Evolutionary conservation across 2,888 invertebrate species (phyloP).

Genomic region (Rhamnusium bicolor): DNA sequence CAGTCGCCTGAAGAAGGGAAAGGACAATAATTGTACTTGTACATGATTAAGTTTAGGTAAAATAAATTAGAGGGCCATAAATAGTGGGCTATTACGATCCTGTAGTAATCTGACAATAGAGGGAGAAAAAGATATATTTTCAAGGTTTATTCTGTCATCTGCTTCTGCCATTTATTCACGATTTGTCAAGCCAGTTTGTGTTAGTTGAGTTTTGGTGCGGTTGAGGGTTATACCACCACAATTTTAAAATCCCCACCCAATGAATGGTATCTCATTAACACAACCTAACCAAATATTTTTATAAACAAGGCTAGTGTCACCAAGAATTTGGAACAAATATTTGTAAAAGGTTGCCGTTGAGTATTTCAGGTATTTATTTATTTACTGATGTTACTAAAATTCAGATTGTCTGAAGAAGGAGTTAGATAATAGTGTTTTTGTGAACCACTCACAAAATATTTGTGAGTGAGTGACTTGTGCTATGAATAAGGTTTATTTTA

Average conservation of each 20-base stretch:
- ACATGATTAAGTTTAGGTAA: too few relatives aligned
- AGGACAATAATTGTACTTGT: too few relatives aligned
- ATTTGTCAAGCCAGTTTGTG: too few relatives aligned
- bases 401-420: background rate
- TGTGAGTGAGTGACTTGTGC: background rate
- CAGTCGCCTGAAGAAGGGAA: too few relatives aligned
- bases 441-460: conserved; percentile 11
- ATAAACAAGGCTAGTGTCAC: background rate
- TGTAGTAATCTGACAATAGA: too few relatives aligned
- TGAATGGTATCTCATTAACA: background rate
- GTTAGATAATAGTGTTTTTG: background rate
- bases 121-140: too few relatives aligned
- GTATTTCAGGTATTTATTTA: background rate
- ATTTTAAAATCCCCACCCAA: background rate
- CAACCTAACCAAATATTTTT: conserved; percentile 10
- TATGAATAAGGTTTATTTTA: background rate
- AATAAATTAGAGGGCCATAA: too few relatives aligned
- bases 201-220: too few relatives aligned
- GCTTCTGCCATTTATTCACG: too few relatives aligned
- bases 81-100: too few relatives aligned
- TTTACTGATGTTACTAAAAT: background rate
- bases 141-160: too few relatives aligned
- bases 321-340: background rate
- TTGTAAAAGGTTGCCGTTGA: background rate
- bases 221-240: background rate